Evolutionary conservation across 2,113 vertebrate species (phyloP).

Genomic region (Dromaius novaehollandiae): DNA sequence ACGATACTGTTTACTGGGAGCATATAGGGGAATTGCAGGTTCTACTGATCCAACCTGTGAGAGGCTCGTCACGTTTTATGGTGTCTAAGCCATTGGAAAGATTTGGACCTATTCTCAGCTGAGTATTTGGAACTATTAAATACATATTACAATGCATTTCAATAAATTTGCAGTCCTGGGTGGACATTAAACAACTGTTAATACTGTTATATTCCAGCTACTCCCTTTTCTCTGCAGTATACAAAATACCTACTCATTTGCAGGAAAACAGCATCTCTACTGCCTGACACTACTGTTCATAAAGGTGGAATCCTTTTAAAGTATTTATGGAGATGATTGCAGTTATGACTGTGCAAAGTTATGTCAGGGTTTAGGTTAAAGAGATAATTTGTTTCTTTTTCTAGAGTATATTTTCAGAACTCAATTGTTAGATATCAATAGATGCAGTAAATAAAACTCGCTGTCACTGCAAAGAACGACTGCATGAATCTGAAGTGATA

Average conservation of each 20-base stretch:
- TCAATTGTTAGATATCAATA: background rate
- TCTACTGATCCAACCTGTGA: background rate
- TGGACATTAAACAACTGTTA: background rate
- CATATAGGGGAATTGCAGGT: rapidly evolving
- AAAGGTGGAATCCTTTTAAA: background rate
- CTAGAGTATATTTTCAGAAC: background rate
- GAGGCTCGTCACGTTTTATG: background rate
- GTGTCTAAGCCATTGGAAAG: background rate
- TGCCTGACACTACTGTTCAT: rapidly evolving
- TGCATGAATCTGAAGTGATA: background rate
- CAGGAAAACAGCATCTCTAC: background rate
- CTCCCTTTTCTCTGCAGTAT: background rate
- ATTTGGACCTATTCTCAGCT: background rate
- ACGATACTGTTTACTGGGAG: background rate
- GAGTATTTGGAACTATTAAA: background rate
- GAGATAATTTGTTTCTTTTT: background rate
- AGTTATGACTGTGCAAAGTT: background rate
- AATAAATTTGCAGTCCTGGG: background rate
- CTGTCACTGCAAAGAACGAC: background rate
- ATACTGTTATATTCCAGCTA: rapidly evolving
- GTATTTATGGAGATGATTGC: background rate
- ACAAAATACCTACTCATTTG: background rate
- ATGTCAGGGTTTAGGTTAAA: background rate
- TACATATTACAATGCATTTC: background rate
- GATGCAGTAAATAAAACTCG: background rate